Evolutionary conservation across 2,797 vertebrate species (phyloP).

Genomic region (Coilia nasus): DNA sequence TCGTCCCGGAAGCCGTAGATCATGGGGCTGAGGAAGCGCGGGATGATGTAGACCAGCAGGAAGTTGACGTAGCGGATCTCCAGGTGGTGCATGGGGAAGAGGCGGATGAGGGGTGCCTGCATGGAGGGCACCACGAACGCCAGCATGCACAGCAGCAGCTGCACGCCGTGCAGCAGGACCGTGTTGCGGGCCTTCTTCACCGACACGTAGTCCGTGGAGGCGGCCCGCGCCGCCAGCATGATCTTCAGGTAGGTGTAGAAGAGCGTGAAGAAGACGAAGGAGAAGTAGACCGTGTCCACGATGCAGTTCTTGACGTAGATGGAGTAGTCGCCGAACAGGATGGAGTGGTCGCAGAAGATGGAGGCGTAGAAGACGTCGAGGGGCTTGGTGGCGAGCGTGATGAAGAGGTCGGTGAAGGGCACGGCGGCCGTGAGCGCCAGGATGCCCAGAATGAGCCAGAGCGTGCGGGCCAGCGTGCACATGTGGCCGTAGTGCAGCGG

Average conservation of each 20-base stretch:
- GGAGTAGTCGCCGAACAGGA: slow-evolving; percentile 69
- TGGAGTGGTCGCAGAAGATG: slow-evolving; percentile 76
- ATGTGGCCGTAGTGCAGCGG: slow-evolving; percentile 72
- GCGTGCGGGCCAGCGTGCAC: slow-evolving; percentile 72
- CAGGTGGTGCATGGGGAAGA: slow-evolving; percentile 69
- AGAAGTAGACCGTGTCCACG: slow-evolving; percentile 75
- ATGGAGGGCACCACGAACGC: slow-evolving; percentile 78
- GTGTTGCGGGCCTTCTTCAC: slow-evolving; percentile 76
- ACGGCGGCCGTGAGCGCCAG: slow-evolving; percentile 63
- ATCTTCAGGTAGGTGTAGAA: slow-evolving; percentile 80
- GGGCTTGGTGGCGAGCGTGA: slow-evolving; percentile 66
- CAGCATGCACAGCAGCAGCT: slow-evolving; percentile 78
- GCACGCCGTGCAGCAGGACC: slow-evolving; percentile 74
- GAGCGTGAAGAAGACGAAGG: slow-evolving; percentile 73
- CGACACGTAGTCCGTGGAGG: slow-evolving; percentile 65
- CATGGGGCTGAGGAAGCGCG: slow-evolving; percentile 77
- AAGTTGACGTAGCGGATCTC: slow-evolving; percentile 80
- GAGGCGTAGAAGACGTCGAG: slow-evolving; percentile 56
- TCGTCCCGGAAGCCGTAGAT: slow-evolving; percentile 79
- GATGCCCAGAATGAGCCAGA: slow-evolving; percentile 65
- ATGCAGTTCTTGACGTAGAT: slow-evolving; percentile 78
- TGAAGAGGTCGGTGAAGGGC: slow-evolving; percentile 72
- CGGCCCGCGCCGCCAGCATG: slow-evolving; percentile 70
- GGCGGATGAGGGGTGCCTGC: slow-evolving; percentile 73
- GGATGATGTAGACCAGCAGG: slow-evolving; percentile 79